Percentiles rank a stretch among this genome's conserved stretches.
These are phyloP conservation scores for Mythimna vitellina DNA, from an alignment of 2,888 invertebrate species.

Conservation along the genomic window DNA sequence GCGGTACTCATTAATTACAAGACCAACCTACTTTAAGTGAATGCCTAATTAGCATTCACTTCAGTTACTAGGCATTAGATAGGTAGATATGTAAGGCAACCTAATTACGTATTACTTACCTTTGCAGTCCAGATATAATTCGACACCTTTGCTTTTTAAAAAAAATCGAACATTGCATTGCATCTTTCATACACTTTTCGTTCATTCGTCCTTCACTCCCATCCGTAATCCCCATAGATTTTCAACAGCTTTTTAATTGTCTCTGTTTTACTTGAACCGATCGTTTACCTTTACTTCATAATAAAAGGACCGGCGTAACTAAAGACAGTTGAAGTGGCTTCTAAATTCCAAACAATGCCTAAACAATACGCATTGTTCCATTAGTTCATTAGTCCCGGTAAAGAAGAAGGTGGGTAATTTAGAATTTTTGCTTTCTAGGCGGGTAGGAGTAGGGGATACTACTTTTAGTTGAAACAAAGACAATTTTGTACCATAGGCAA, in stretches of 20 bases:
- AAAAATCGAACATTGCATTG: neutral
- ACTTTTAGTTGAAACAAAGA: neutral
- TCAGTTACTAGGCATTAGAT: neutral
- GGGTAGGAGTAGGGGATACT: neutral
- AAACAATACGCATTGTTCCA: conserved; percentile 58
- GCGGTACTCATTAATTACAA: neutral
- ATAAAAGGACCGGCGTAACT: conserved; percentile 16
- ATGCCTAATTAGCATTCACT: conserved; percentile 30
- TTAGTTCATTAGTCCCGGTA: conserved; percentile 48
- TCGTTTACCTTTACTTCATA: conserved; percentile 27
- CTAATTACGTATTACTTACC: too few species aligned
- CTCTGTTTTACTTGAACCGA: conserved; percentile 42
- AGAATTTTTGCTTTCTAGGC: conserved; percentile 12
- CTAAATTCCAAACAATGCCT: conserved; percentile 47
- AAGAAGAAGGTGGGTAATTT: conserved; percentile 36
- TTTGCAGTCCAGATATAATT: neutral
- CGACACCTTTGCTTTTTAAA: neutral
- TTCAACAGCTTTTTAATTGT: conserved; percentile 39
- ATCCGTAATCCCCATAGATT: neutral
- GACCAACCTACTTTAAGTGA: neutral
- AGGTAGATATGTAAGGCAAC: too few species aligned
- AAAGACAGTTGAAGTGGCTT: conserved; percentile 42
- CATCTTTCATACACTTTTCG: neutral
- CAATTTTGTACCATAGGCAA: neutral
- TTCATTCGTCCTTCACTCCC: neutral